phyloP scores from a whole-genome alignment of 2,888 invertebrate genomes.

The Hirtodrosophila alboralis region DNA sequence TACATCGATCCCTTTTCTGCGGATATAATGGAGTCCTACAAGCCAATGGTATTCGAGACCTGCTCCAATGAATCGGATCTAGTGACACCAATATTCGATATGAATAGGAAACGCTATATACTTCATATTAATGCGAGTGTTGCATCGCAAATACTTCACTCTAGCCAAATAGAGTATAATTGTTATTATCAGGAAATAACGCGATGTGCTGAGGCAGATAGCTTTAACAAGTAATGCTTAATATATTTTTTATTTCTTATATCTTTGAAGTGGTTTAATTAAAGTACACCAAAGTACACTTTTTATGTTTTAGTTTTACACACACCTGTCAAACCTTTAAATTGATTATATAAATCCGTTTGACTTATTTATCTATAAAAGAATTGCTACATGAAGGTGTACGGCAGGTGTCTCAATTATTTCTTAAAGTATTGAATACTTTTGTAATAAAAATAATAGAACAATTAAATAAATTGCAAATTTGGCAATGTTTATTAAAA shows the following conservation, averaged over 20 bases:
- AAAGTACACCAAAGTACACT: neutral
- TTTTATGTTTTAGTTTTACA: neutral
- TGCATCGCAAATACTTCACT: slow-evolving; percentile 46
- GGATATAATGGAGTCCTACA: slow-evolving; percentile 84
- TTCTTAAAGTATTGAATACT: too few relatives aligned
- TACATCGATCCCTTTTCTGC: slow-evolving; percentile 86
- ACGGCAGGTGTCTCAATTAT: too few relatives aligned
- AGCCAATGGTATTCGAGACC: slow-evolving; percentile 84
- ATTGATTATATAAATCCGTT: too few relatives aligned
- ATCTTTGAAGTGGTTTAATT: neutral
- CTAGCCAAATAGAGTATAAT: slow-evolving; percentile 49
- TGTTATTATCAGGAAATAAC: slow-evolving; percentile 81
- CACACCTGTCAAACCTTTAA: neutral
- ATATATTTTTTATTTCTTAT: neutral
- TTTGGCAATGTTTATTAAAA: too few relatives aligned
- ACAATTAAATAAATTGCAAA: too few relatives aligned
- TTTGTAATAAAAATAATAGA: too few relatives aligned
- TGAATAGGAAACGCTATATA: slow-evolving; percentile 44
- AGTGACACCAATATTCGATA: slow-evolving; percentile 54
- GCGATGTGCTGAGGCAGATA: slow-evolving; percentile 40
- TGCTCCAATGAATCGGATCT: slow-evolving; percentile 83
- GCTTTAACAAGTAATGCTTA: slow-evolving; percentile 46
- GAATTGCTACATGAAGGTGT: too few relatives aligned
- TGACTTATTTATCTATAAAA: too few relatives aligned
- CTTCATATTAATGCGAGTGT: slow-evolving; percentile 57